These are phyloP conservation scores for Thamnophis elegans DNA, from an alignment of 2,797 vertebrate species.

Conservation along the genomic window DNA sequence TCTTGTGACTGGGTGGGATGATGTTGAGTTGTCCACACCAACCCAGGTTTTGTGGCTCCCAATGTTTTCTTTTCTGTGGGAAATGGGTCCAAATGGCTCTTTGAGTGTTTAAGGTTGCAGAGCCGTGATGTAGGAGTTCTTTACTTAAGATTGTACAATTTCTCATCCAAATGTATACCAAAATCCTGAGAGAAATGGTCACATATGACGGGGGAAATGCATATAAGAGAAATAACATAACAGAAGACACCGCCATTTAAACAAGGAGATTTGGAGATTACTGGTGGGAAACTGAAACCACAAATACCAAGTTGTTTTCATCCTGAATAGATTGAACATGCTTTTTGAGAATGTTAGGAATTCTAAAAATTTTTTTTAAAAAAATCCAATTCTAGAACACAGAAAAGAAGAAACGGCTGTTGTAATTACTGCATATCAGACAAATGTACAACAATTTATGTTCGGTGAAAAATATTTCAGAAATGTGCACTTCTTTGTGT, in stretches of 20 bases:
- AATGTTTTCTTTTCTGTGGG: too few relatives aligned
- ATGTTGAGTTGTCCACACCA: too few relatives aligned
- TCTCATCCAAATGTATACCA: neutral
- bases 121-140: neutral
- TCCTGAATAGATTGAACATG: neutral
- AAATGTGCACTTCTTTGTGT: neutral
- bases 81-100: too few relatives aligned
- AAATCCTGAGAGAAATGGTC: neutral
- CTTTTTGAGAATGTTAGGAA: neutral
- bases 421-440: neutral
- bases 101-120: too few relatives aligned
- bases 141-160: neutral
- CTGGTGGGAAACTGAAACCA: conserved; percentile 12
- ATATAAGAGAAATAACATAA: neutral
- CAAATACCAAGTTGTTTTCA: neutral
- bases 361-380: neutral
- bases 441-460: neutral
- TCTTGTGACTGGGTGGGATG: too few relatives aligned
- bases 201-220: neutral
- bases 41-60: too few relatives aligned
- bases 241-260: conserved; percentile 3
- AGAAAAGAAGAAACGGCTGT: neutral
- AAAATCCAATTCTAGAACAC: neutral
- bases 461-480: neutral
- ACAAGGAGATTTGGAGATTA: neutral